Evolutionary conservation across 2,888 invertebrate genomes (phyloP).

Genomic region (Congeria kusceri): DNA sequence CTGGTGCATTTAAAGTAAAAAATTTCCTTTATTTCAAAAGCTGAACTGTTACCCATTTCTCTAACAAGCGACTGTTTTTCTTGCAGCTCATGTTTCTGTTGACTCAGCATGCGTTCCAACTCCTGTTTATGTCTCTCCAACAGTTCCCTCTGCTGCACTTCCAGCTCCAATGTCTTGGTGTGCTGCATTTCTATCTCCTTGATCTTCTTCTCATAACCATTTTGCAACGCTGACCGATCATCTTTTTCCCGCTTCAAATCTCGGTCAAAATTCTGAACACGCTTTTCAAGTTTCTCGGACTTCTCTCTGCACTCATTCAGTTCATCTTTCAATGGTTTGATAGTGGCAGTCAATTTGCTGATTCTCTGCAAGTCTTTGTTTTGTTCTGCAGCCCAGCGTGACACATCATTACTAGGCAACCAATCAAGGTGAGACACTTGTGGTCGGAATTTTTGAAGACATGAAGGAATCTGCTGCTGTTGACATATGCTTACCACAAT

Average conservation of each 20-base stretch:
- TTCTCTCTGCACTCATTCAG: conserved; percentile 73
- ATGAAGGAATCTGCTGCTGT: conserved; percentile 82
- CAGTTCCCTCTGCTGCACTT: conserved; percentile 71
- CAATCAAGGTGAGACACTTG: conserved; percentile 79
- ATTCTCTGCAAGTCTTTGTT: conserved; percentile 82
- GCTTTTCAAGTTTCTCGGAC: conserved; percentile 74
- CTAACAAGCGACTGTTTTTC: conserved; percentile 71
- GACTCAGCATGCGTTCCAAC: conserved; percentile 71
- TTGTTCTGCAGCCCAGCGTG: conserved; percentile 82
- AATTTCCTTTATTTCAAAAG: too few relatives aligned
- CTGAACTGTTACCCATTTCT: conserved; percentile 70
- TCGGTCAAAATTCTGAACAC: conserved; percentile 74
- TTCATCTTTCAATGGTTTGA: conserved; percentile 79
- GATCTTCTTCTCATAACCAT: conserved; percentile 79
- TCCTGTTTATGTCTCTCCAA: conserved; percentile 69
- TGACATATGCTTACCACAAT: conserved; percentile 79
- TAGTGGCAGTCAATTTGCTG: conserved; percentile 78
- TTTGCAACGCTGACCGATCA: conserved; percentile 68
- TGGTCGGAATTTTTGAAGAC: conserved; percentile 78
- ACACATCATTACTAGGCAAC: conserved; percentile 81
- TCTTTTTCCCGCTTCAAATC: conserved; percentile 79
- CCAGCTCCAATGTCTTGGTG: conserved; percentile 65
- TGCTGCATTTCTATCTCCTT: conserved; percentile 72
- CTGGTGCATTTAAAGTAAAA: too few relatives aligned
- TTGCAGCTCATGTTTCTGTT: conserved; percentile 68